Percentiles rank a stretch among this genome's conserved stretches.
phyloP scores from a whole-genome alignment of 2,888 invertebrate species.

The Ephialtes manifestator region DNA sequence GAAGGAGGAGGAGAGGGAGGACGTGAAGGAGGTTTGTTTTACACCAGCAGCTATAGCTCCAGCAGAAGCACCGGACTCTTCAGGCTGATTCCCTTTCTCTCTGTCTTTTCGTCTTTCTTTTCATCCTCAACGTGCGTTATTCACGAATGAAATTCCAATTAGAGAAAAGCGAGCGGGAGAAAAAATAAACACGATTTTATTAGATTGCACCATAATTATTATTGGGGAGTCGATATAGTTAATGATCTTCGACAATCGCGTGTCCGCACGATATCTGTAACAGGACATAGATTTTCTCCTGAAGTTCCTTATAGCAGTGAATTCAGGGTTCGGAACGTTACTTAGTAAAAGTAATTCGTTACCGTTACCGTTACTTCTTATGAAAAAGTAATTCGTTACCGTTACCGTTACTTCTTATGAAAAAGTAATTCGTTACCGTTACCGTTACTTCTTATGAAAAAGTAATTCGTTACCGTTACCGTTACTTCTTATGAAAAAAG shows the following conservation, averaged over 20 bases:
- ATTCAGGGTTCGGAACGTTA: no score
- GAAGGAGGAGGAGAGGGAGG: constrained; percentile 16
- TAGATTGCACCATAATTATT: constrained; percentile 37
- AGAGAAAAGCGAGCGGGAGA: constrained; percentile 44
- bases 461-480: no score
- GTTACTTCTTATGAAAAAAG: no score
- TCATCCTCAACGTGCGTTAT: constrained; percentile 45
- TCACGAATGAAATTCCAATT: constrained; percentile 67
- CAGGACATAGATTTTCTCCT: constrained; percentile 13
- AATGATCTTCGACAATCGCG: constrained; percentile 41
- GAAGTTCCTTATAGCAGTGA: not conserved
- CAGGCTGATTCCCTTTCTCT: constrained; percentile 49
- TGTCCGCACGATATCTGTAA: constrained; percentile 36
- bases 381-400: no score
- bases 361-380: no score
- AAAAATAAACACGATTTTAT: constrained; percentile 53
- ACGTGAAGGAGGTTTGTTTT: constrained; percentile 82
- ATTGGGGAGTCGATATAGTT: not conserved
- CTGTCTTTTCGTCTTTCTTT: constrained; percentile 21
- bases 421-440: no score
- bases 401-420: no score
- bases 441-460: no score
- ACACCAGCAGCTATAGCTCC: constrained; percentile 75
- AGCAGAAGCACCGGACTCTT: constrained; percentile 64
- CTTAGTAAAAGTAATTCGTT: no score